Conservation (phyloP, 92 coral and sea anemone genomes). For the Porites divaricata region DNA sequence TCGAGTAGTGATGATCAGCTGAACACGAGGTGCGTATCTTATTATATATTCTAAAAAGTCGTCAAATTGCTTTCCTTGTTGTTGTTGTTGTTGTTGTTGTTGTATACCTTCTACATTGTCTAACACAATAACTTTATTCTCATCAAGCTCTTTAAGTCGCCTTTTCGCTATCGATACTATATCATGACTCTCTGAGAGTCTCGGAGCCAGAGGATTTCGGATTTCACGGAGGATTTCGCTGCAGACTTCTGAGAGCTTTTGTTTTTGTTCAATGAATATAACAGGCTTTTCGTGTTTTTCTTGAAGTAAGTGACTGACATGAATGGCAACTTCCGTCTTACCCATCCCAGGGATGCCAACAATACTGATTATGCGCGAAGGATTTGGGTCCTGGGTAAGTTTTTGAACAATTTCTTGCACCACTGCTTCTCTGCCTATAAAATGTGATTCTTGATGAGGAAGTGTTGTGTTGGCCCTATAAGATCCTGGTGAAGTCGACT, state of each 20-base stretch:
- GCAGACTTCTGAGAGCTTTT: conserved; percentile 28
- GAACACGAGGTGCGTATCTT: conserved; percentile 1
- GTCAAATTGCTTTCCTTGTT: conserved; percentile 23
- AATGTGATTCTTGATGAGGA: not conserved
- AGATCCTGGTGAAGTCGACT: not conserved
- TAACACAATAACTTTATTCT: conserved; percentile 43
- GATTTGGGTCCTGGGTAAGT: conserved; percentile 1
- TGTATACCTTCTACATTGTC: conserved; percentile 66
- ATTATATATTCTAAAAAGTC: not conserved
- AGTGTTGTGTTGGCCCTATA: not conserved
- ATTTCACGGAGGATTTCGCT: conserved; percentile 34
- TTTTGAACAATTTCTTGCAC: not conserved
- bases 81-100: too few species aligned
- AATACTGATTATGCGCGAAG: conserved; percentile 18
- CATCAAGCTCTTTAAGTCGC: conserved; percentile 4
- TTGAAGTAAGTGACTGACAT: conserved; percentile 34
- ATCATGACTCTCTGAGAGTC: conserved; percentile 31
- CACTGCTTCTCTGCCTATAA: conserved; percentile 17
- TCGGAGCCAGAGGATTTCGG: not conserved
- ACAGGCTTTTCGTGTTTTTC: not conserved
- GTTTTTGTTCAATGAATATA: conserved; percentile 28
- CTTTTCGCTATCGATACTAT: conserved; percentile 30
- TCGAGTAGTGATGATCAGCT: conserved; percentile 26
- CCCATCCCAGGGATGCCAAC: conserved; percentile 64
- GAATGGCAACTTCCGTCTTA: conserved; percentile 49